phyloP scores from a whole-genome alignment of 2,888 invertebrate genomes.

The Lypha dubia region DNA sequence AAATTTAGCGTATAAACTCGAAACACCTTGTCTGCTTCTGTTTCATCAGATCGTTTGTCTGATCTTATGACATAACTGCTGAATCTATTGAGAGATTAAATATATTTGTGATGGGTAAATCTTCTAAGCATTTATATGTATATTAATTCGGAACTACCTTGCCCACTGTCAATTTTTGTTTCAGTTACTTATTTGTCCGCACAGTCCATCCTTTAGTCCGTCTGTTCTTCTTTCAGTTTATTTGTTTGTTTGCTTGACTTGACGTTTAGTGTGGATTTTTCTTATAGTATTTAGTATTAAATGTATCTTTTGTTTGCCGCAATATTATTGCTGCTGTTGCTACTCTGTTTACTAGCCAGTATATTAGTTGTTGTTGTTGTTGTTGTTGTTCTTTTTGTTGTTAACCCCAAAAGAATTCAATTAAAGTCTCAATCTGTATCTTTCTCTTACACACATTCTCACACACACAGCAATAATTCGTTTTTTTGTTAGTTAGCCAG shows the following conservation, averaged over 20 bases:
- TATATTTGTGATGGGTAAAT: too few relatives aligned
- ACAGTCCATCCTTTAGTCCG: too few relatives aligned
- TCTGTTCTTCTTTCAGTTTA: conserved; percentile 10
- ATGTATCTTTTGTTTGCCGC: conserved; percentile 71
- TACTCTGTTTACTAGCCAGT: conserved; percentile 19
- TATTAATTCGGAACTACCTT: neutral
- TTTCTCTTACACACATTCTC: conserved; percentile 69
- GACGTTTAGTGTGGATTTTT: conserved; percentile 69
- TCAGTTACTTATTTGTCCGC: conserved; percentile 18
- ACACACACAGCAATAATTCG: conserved; percentile 70
- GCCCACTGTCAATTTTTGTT: conserved; percentile 50
- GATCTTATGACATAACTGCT: too few relatives aligned
- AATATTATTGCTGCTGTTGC: conserved; percentile 49
- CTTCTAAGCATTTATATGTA: too few relatives aligned
- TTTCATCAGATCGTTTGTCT: too few relatives aligned
- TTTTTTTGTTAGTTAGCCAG: conserved; percentile 71
- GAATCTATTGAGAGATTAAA: too few relatives aligned
- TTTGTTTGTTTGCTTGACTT: conserved; percentile 67
- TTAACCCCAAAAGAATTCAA: conserved; percentile 72
- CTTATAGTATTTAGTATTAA: conserved; percentile 69
- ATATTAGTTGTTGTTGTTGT: conserved; percentile 21
- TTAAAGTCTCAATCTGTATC: conserved; percentile 72
- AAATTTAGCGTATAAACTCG: too few relatives aligned
- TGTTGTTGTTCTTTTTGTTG: conserved; percentile 61
- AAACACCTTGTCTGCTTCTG: too few relatives aligned